Conservation (phyloP, 2,888 invertebrate species). For the Polyommatus iphigenia region DNA sequence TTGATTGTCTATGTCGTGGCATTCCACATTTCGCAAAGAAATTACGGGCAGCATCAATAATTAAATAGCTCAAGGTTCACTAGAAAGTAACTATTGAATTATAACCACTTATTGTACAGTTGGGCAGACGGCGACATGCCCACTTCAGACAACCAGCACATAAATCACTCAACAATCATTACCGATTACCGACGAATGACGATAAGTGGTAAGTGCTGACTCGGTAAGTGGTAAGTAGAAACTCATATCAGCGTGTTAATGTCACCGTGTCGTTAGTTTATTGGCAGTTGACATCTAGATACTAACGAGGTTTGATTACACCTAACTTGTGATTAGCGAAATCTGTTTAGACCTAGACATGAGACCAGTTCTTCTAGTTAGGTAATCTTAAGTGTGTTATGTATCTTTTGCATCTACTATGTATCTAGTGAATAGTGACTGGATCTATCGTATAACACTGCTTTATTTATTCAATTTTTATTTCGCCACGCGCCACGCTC, state of each 20-base stretch:
- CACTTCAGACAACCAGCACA: not conserved
- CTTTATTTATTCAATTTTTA: too few relatives aligned
- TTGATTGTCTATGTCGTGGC: too few relatives aligned
- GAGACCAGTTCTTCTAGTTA: not conserved
- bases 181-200: not conserved
- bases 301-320: not conserved
- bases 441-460: not conserved
- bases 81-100: too few relatives aligned
- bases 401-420: not conserved
- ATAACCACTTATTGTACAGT: not conserved
- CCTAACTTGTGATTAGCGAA: not conserved
- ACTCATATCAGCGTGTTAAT: slow-evolving; percentile 2
- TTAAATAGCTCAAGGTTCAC: too few relatives aligned
- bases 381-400: not conserved
- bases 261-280: not conserved
- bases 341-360: not conserved
- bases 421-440: not conserved
- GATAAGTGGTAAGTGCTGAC: not conserved
- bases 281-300: not conserved
- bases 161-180: not conserved
- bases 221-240: not conserved
- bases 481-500: too few relatives aligned
- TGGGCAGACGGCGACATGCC: not conserved
- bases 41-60: too few relatives aligned
- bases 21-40: too few relatives aligned